Base-by-base conservation (phyloP, 2,888 invertebrate species). In the Drosophila aldrichi region DNA sequence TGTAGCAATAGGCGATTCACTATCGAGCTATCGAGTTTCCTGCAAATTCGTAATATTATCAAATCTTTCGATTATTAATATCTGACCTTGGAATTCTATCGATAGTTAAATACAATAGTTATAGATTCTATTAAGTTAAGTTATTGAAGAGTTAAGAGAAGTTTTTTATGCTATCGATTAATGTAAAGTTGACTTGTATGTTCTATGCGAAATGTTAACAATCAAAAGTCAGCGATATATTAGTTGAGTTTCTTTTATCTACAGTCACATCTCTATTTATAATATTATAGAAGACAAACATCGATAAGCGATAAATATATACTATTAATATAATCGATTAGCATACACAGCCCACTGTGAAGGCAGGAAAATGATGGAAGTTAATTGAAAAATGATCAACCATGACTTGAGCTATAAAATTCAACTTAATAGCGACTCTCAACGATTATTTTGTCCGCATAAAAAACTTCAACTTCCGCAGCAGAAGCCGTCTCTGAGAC, bases 391-490 rank as follows among this genome's bases (percentile, higher is more conserved):
- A 56, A n/a, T 32, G 20, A 56, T 32, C 57, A 22, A n/a, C 4
- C 22, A n/a, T 22, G 41, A 43, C 36, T 36, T 14, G 2, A 29
- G 12, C 16, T 14, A 44, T 36, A 62, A 44, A 14, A 22, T 14
- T 62, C 29, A 20, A 46, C 38, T 29, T 34, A 12, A 48, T 40
- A 12, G 22, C 60, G 12, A 12, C 51, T 55, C 10, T 49, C 49
- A 64, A 20, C 67, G 41, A 51, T 29, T 18, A 20, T 32, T 25
- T 9, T 14, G 41, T 12, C n/a, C 10, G 48, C n/a, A 9, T 10
- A 12, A 6, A 46, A 46, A 14, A 20, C 10, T 29, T 58, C n/a
- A 41, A n/a, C 59, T 65, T 29, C 29, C 20, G 18, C 36, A 25
- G 49, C 9, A 8, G 16, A 16, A 52, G 34, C 10, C 43, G 51